These are phyloP conservation scores for Troides aeacus DNA, from an alignment of 2,888 invertebrate species.

Conservation along the genomic window DNA sequence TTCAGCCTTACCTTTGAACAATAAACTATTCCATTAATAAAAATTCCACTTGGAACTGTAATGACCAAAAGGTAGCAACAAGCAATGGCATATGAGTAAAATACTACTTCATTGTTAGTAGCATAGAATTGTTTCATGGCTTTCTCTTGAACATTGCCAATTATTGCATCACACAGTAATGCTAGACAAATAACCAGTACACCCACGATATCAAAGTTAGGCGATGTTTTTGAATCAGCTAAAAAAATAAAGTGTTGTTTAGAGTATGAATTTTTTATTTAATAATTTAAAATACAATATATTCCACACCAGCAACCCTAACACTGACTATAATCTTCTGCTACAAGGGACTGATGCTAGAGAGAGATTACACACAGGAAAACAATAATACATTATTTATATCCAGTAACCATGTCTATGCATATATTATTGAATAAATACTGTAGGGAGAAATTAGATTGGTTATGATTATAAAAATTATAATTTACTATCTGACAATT, in stretches of 20 bases:
- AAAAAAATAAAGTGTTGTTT: slow-evolving; percentile 42
- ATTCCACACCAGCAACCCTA: no score
- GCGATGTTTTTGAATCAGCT: slow-evolving; percentile 87
- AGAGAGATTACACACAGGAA: no score
- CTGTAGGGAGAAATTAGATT: no score
- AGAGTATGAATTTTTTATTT: background rate
- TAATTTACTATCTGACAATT: no score
- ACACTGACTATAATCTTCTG: no score
- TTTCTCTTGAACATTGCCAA: slow-evolving; percentile 98
- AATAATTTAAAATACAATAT: no score
- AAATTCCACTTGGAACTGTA: slow-evolving; percentile 85
- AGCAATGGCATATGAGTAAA: slow-evolving; percentile 95
- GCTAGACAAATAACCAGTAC: slow-evolving; percentile 90
- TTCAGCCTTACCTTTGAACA: slow-evolving; percentile 75
- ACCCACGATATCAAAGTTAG: slow-evolving; percentile 86
- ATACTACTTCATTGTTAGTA: slow-evolving; percentile 93
- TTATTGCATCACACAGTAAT: slow-evolving; percentile 94
- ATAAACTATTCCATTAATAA: slow-evolving; percentile 87
- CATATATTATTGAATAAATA: no score
- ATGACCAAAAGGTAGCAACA: slow-evolving; percentile 89
- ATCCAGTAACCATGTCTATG: no score
- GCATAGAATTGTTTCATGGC: slow-evolving; percentile 92
- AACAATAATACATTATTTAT: no score
- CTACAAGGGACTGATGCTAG: no score
- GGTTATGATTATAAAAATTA: no score